These are phyloP conservation scores for Sebastes steindachneri DNA, from an alignment of 2,797 vertebrate species.

Conservation along the genomic window DNA sequence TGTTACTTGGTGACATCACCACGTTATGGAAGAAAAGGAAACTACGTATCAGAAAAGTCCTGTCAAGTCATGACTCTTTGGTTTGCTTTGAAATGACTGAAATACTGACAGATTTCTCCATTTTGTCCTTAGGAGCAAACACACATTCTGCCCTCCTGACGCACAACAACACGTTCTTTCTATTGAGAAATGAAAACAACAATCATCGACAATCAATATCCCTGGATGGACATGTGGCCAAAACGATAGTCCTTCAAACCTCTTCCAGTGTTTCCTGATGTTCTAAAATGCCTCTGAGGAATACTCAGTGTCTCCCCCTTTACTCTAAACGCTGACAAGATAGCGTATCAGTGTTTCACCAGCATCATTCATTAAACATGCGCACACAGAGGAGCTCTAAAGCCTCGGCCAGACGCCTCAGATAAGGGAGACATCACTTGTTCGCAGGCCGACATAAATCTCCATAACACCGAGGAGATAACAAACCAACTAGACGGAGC, in stretches of 20 bases:
- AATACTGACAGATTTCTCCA: constrained; percentile 5
- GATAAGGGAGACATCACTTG: constrained; percentile 52
- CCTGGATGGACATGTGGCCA: not conserved
- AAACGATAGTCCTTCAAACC: not conserved
- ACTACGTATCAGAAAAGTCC: not conserved
- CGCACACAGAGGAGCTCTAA: not conserved
- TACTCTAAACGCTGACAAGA: constrained; percentile 15
- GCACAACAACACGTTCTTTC: not conserved
- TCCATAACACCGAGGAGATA: constrained; percentile 16
- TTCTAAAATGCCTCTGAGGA: constrained; percentile 16
- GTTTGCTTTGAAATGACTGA: not conserved
- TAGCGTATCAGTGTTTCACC: constrained; percentile 53
- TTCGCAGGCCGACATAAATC: constrained; percentile 46
- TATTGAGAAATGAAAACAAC: not conserved
- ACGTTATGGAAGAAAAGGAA: no score
- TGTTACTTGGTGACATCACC: no score
- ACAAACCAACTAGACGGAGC: constrained; percentile 18
- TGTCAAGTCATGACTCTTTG: not conserved
- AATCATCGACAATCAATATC: not conserved
- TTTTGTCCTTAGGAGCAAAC: not conserved
- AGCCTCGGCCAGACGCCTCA: not conserved
- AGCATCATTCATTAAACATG: constrained; percentile 49
- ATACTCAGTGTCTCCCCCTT: not conserved
- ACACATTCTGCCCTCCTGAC: not conserved
- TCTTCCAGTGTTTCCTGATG: not conserved